Evolutionary conservation across 2,113 vertebrate species (phyloP), one percentile per base, ranked within the genome.

Genomic region (Nansenia antarctica): DNA sequence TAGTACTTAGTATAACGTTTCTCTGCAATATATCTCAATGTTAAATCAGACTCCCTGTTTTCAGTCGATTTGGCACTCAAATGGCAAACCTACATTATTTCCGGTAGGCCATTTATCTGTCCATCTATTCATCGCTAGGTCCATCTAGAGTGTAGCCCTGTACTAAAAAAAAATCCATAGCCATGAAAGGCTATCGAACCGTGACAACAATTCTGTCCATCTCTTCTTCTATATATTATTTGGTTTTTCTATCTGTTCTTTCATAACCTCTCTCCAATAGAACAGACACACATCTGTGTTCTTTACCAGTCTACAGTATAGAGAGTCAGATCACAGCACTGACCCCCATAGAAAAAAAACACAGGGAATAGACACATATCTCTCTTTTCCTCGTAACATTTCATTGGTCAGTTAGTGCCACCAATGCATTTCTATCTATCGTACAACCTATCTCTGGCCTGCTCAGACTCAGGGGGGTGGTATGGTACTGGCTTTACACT

Each of bases 11-110:
- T 26, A 37, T 61, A 9, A 30, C 12, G 71, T 34, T 54, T 39
- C 20, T 69, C 45, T 47, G n/a, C 18, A 60, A 63, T 53, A 35
- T 35, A 76, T 70, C 73, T 62, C 68, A 76, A 35, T 35, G n/a
- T 70, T 71, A 20, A 79, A 54, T 73, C 39, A 65, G 52, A 67
- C 53, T 75, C 67, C 65, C 39, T 29, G 15, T 20, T 32, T 69
- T 69, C 15, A n/a, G 65, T 80, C 66, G 47, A 20, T 73, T 90
- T 90, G 89, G 87, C 55, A 58, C 29, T 58, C 55, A 31, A 18
- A 27, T 18, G 30, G 55, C 29, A 30, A 58, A 58, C 29, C 12
- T 58, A 30, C 18, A 58, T 18, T 4, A 58, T n/a, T 6, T 58
- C 55, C 3, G 30, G 29, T 14, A 30, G 18, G 29, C 30, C 6